These are phyloP conservation scores for Zaprionus vittiger DNA, from an alignment of 1,140 invertebrate genomes.

Conservation along the genomic window DNA sequence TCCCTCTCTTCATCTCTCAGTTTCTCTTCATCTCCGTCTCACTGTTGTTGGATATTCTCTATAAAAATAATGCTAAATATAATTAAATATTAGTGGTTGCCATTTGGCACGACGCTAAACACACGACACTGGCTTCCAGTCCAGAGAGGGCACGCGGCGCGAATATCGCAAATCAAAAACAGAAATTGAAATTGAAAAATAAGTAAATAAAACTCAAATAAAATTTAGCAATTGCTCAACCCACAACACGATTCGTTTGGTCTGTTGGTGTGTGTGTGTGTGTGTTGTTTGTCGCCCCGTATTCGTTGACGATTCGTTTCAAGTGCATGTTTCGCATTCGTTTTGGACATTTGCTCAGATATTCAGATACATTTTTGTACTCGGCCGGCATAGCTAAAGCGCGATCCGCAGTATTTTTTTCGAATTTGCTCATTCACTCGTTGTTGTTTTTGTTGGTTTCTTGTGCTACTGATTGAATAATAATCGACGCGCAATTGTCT, in stretches of 20 bases:
- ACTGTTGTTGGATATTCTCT: conserved; percentile 23
- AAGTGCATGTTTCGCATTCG: conserved; percentile 69
- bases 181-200: conserved; percentile 48
- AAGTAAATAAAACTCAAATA: conserved; percentile 54
- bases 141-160: conserved; percentile 26
- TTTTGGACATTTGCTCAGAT: conserved; percentile 39
- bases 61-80: conserved; percentile 56
- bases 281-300: conserved; percentile 15
- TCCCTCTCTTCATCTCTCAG: conserved; percentile 10
- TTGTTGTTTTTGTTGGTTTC: conserved; percentile 54
- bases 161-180: conserved; percentile 33
- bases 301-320: conserved; percentile 49
- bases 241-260: conserved; percentile 25
- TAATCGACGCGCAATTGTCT: conserved; percentile 57
- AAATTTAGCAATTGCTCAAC: conserved; percentile 56
- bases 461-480: conserved; percentile 67
- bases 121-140: conserved; percentile 50
- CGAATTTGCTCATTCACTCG: conserved; percentile 20
- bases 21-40: background rate
- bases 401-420: conserved; percentile 14
- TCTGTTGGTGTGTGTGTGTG: background rate
- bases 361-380: conserved; percentile 31
- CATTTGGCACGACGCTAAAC: conserved; percentile 73
- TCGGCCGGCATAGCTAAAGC: conserved; percentile 15
- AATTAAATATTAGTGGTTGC: conserved; percentile 67